phyloP scores from a whole-genome alignment of 2,888 invertebrate species.

The Zygogramma bicolorata region DNA sequence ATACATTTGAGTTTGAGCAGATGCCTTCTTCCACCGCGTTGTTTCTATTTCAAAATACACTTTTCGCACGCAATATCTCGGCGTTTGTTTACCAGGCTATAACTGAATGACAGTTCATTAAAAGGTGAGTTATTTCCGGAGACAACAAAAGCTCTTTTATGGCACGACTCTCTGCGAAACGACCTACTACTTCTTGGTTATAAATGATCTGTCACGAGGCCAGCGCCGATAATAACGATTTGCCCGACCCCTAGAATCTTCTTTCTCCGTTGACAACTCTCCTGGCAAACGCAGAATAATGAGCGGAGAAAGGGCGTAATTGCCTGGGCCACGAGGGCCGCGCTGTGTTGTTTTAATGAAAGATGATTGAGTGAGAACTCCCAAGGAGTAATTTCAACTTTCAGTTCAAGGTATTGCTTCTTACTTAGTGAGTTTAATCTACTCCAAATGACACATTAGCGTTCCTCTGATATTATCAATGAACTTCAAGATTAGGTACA shows the following conservation, averaged over 20 bases:
- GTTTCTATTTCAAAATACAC: too few species aligned
- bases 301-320: not conserved
- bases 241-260: conserved; percentile 24
- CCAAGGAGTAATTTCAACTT: not conserved
- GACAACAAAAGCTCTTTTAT: conserved; percentile 26
- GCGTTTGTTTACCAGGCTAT: not conserved
- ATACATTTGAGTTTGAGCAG: too few species aligned
- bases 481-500: too few species aligned
- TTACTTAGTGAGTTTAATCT: too few species aligned
- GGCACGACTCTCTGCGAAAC: conserved; percentile 18
- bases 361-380: not conserved
- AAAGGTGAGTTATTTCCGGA: conserved; percentile 25
- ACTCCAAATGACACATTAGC: too few species aligned
- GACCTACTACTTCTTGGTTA: conserved; percentile 22
- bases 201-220: conserved; percentile 38
- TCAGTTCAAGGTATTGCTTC: too few species aligned
- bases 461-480: too few species aligned
- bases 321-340: not conserved
- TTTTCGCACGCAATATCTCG: not conserved
- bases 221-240: conserved; percentile 35
- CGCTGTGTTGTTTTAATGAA: not conserved
- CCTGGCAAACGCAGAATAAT: conserved; percentile 3
- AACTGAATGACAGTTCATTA: conserved; percentile 22
- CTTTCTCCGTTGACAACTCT: conserved; percentile 7
- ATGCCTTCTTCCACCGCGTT: too few species aligned